phyloP scores from a whole-genome alignment of 1,140 invertebrate genomes.

The Bombus cullumanus region DNA sequence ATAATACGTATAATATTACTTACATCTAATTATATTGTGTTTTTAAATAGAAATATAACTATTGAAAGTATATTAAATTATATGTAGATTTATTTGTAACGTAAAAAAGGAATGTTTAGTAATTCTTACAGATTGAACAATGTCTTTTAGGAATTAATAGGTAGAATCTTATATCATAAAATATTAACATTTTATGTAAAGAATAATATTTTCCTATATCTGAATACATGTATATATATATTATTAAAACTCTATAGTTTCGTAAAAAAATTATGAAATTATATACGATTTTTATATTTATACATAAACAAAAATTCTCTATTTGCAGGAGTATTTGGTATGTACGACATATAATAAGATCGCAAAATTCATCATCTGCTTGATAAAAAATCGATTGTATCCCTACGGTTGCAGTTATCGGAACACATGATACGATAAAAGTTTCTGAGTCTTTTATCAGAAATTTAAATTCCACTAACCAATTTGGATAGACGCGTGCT shows the following conservation, averaged over 20 bases:
- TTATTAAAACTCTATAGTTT: background rate
- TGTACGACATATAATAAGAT: background rate
- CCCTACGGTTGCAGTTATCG: background rate
- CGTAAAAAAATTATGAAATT: background rate
- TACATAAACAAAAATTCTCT: background rate
- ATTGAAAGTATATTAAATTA: background rate
- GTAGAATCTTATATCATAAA: background rate
- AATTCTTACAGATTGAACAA: background rate
- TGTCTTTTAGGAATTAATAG: background rate
- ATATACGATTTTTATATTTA: background rate
- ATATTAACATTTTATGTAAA: background rate
- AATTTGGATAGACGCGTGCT: conserved; percentile 20
- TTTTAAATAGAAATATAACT: background rate
- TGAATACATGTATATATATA: too few relatives aligned
- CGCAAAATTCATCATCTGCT: background rate
- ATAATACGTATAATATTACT: background rate
- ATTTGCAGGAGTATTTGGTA: background rate
- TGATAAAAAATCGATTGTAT: background rate
- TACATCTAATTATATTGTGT: background rate
- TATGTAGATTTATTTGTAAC: background rate
- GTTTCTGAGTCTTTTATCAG: background rate
- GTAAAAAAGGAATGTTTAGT: background rate
- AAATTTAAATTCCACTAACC: conserved; percentile 36
- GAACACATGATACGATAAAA: background rate
- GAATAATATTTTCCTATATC: too few relatives aligned